Base-by-base conservation (phyloP, 1,140 invertebrate genomes). In the Temnothorax curvispinosus region DNA sequence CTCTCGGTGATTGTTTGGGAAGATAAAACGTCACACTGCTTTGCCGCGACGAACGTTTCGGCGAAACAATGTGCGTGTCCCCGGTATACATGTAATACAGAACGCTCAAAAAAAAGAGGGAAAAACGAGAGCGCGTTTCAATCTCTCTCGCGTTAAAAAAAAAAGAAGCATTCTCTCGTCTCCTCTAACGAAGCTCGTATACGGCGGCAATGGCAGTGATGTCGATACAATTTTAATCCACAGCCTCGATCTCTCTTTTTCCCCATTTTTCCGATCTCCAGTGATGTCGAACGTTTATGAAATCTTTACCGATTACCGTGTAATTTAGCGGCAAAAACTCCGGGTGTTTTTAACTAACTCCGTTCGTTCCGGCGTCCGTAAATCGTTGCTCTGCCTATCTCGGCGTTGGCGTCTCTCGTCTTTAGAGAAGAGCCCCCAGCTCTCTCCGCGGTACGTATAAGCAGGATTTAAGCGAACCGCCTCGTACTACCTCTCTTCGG, bases 401-500 rank as follows among this genome's bases (percentile, higher is more conserved):
- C n/a, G 54, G 56, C 21, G 38, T 44, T 18, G 6, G 52, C 41
- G 8, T 15, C 74, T 27, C 75, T 64, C 44, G 47, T 69, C 47
- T 80, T 69, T 41, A 35, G 32, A 38, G 44, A 65, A 15, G 38
- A 69, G n/a, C 62, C n/a, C n/a, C 38, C 38, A 41, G 47, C 35
- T 56, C 47, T 65, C 41, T 65, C 54, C 35, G 35, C 35, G n/a
- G 74, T 76, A 58, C 35, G 35, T 58, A 67, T 67, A 76, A 76
- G 76, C 41, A 56, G 60, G 76, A 80, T 67, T 80, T 80, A 52
- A 67, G 58, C 60, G 64, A 80, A 67, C 18, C 58, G 18, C 41
- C 54, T 62, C 75, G 35, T 41, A 15, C 21, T 41, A 15, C 21
- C 13, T 58, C 54, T 56, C 13, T 54, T 35, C 64, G 72, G 11